Evolutionary conservation across 1,140 invertebrate genomes (phyloP).

Genomic region (Schmidtea mediterranea): DNA sequence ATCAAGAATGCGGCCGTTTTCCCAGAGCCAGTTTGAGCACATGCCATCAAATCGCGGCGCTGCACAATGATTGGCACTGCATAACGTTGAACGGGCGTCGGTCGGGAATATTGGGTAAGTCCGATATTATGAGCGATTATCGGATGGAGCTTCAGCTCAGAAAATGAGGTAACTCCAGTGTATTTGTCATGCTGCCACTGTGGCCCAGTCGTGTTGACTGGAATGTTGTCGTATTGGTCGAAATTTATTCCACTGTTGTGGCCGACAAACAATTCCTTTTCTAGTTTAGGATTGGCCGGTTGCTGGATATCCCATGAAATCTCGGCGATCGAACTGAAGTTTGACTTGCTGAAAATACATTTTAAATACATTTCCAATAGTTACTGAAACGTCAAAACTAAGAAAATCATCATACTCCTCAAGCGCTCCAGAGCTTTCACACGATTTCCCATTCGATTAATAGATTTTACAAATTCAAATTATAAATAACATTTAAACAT

Average conservation of each 20-base stretch:
- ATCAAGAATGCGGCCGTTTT: neutral
- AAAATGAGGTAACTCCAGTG: conserved; percentile 6
- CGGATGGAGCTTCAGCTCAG: conserved; percentile 72
- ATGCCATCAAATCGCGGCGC: conserved; percentile 69
- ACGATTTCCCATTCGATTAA: no score
- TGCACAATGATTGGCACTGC: conserved; percentile 68
- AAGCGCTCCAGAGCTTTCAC: no score
- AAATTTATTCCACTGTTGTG: conserved; percentile 99
- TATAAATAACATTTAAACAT: no score
- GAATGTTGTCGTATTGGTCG: conserved; percentile 98
- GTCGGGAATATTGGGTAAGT: conserved; percentile 45
- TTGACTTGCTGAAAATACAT: no score
- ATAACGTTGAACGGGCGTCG: conserved; percentile 41
- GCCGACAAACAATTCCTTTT: conserved; percentile 1
- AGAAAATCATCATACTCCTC: no score
- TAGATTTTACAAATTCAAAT: no score
- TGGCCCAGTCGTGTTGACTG: conserved; percentile 75
- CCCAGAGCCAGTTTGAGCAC: conserved; percentile 46
- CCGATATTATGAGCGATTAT: conserved; percentile 69
- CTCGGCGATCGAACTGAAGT: no score
- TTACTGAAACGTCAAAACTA: no score
- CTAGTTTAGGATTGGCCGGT: neutral
- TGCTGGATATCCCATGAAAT: neutral
- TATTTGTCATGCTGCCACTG: conserved; percentile 50
- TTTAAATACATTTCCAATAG: no score